These are phyloP conservation scores for Ochlodes sylvanus DNA, from an alignment of 2,888 invertebrate species.

Conservation along the genomic window DNA sequence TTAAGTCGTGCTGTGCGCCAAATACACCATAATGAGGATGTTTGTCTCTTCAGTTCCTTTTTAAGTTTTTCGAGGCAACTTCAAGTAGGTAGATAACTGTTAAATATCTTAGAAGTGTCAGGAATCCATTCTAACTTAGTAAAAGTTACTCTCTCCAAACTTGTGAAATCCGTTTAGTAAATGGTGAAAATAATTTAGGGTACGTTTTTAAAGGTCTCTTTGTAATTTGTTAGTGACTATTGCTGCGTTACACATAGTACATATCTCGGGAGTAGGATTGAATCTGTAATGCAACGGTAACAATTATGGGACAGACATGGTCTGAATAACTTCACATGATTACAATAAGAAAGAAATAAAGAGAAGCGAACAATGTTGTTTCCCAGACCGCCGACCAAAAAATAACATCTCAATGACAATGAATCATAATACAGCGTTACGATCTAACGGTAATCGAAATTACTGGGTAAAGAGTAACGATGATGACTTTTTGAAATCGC, in stretches of 20 bases:
- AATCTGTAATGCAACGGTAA: conserved; percentile 18
- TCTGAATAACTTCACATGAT: conserved; percentile 50
- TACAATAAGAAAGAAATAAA: conserved; percentile 45
- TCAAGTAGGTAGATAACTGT: background rate
- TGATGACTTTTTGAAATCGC: conserved; percentile 43
- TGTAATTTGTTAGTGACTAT: too few species aligned
- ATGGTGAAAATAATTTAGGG: too few species aligned
- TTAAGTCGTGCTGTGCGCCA: conserved; percentile 10
- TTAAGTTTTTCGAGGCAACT: conserved; percentile 8
- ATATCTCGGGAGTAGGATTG: background rate
- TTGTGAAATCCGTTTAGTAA: too few species aligned
- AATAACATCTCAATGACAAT: conserved; percentile 44
- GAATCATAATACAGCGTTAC: conserved; percentile 39
- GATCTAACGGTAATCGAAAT: conserved; percentile 45
- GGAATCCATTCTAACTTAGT: background rate
- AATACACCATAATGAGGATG: conserved; percentile 9
- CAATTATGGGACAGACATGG: conserved; percentile 48
- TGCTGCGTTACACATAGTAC: background rate
- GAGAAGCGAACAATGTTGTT: conserved; percentile 49
- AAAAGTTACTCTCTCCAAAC: background rate
- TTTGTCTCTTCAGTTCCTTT: conserved; percentile 13
- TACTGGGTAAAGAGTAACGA: conserved; percentile 40
- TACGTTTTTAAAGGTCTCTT: too few species aligned
- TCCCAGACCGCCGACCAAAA: conserved; percentile 44
- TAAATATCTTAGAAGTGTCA: background rate